Evolutionary conservation across 2,888 invertebrate species (phyloP).

Genomic region (Polyommatus icarus): DNA sequence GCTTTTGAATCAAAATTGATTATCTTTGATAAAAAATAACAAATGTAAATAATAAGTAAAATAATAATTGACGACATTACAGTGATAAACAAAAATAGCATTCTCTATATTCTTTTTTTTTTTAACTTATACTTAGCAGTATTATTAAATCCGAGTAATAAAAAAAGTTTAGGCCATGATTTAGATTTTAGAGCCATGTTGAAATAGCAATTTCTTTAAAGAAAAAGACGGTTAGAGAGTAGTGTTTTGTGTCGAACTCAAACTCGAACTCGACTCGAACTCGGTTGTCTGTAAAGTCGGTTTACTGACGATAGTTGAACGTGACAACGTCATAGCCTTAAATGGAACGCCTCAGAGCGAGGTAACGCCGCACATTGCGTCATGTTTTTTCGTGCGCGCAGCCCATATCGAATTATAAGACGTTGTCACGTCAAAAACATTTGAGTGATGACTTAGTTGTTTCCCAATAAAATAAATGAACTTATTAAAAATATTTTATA

Average conservation of each 20-base stretch:
- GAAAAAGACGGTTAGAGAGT: no score
- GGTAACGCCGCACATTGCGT: no score
- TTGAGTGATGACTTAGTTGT: background rate
- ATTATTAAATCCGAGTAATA: background rate
- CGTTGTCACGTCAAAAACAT: no score
- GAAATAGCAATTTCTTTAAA: background rate
- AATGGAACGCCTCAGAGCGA: no score
- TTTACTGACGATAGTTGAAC: no score
- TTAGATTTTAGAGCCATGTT: background rate
- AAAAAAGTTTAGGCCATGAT: background rate
- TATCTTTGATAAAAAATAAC: background rate
- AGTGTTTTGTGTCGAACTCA: no score
- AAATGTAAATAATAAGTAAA: background rate
- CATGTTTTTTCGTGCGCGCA: no score
- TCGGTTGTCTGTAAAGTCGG: no score
- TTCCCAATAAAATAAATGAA: background rate
- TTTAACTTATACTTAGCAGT: background rate
- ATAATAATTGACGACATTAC: no score
- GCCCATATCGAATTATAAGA: no score
- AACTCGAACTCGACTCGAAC: no score
- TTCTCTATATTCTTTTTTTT: background rate
- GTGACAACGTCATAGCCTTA: no score
- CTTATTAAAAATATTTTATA: background rate
- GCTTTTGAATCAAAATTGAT: background rate
- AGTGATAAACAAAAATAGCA: background rate